Evolutionary conservation across 2,113 vertebrate genomes (phyloP), one percentile per base, ranked within the genome.

Genomic region (Phalacrocorax aristotelis): DNA sequence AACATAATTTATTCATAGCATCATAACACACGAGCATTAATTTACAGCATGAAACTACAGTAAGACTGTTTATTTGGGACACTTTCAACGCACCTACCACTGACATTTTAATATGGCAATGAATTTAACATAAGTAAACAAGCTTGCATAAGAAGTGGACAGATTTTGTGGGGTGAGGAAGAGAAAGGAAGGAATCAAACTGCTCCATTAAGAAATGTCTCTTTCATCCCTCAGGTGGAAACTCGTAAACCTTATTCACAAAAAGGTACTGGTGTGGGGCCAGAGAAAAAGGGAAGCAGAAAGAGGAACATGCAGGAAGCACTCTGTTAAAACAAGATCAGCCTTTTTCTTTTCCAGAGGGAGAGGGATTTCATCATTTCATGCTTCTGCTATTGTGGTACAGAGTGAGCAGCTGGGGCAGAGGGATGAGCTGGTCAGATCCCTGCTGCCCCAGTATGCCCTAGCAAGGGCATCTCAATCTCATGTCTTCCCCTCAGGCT

Each of bases 1-100:
- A 85, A 22, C 12, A 8, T 68, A 66, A 68, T 57, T 72, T 71
- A 76, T 55, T 88, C 34, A n/a, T 44, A 46, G 36, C 23, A 69
- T 23, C 0, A 0, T 51, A 62, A 87, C 30, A 52, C 26, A 10
- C 15, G 2, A 60, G 3, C 12, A 25, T 51, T 71, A 14, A 18
- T 72, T 72, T 57, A 77, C 13, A 21, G 54, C 11, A 46, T 4
- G 6, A 19, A 82, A 44, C 22, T 82, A 65, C 34, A 64, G 27
- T 20, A 82, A 64, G 17, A 52, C 26, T 40, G 20, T 19, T 76
- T 52, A 58, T 64, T 13, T 74, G 27, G 20, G 58, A 61, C 29
- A 57, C 42, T 71, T 87, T 48, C 34, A 61, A 76, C 90, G 55
- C 21, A 46, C 21, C 7, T 36, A 23, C 27, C 30, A 82, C 13